Evolutionary conservation across 64 coral and sea anemone genomes (phyloP).

Genomic region (Dendrophyllia cribrosa): DNA sequence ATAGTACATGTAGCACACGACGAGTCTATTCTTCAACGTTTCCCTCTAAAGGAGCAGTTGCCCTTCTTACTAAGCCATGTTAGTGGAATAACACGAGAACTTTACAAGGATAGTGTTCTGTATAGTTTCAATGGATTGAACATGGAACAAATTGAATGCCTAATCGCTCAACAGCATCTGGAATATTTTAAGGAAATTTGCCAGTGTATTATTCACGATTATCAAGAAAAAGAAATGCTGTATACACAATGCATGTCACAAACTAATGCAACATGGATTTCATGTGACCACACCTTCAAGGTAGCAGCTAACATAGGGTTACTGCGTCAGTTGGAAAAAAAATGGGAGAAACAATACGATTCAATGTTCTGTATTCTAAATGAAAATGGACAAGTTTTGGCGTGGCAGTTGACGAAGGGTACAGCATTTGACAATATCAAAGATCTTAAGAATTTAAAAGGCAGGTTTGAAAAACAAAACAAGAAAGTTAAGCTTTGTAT

Average conservation of each 20-base stretch:
- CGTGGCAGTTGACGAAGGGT: too few species aligned
- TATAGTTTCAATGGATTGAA: constrained; percentile 6
- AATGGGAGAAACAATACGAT: constrained; percentile 72
- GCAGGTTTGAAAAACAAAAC: constrained; percentile 24
- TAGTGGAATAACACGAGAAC: constrained; percentile 29
- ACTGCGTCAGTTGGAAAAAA: constrained; percentile 39
- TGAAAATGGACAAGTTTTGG: too few species aligned
- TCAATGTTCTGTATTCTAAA: constrained; percentile 51
- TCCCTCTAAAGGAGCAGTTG: constrained; percentile 14
- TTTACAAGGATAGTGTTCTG: not conserved
- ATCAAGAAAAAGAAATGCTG: constrained; percentile 34
- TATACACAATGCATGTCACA: constrained; percentile 36
- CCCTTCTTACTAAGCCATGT: too few species aligned
- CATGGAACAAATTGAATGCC: constrained; percentile 13
- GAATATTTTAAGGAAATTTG: constrained; percentile 36
- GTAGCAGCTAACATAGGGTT: constrained; percentile 66
- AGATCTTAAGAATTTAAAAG: constrained; percentile 32
- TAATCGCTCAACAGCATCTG: constrained; percentile 13
- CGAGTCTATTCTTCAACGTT: not conserved
- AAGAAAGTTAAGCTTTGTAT: constrained; percentile 52
- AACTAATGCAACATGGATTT: constrained; percentile 59
- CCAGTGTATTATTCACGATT: constrained; percentile 3
- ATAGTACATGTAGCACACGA: constrained; percentile 22
- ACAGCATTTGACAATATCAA: constrained; percentile 24
- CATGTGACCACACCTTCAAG: constrained; percentile 72